phyloP scores from a whole-genome alignment of 2,888 invertebrate species.

The Steinernema scapterisci region DNA sequence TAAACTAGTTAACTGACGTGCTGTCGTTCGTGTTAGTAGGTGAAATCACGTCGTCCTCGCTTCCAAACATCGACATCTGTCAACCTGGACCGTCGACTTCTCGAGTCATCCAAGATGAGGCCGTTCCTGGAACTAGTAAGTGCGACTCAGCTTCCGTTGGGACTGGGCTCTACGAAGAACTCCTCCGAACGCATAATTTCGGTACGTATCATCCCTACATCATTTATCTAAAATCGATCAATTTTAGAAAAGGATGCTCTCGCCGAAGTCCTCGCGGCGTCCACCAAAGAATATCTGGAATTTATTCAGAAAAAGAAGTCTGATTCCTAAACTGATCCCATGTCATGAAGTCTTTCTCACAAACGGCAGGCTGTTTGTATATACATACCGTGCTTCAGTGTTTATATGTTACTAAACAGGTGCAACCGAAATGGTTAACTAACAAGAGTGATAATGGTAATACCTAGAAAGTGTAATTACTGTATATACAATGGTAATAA shows the following conservation, averaged over 20 bases:
- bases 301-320: not conserved
- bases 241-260: not conserved
- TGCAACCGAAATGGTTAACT: no score
- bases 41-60: constrained; percentile 32
- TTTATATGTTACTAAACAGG: no score
- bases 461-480: no score
- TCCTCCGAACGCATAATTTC: not conserved
- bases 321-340: not conserved
- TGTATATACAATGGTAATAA: no score
- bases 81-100: constrained; percentile 13
- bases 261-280: not conserved
- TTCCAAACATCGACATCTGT: constrained; percentile 39
- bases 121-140: not conserved
- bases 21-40: constrained; percentile 1
- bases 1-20: not conserved
- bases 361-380: no score
- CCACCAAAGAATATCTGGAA: constrained; percentile 11
- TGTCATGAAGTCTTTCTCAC: not conserved
- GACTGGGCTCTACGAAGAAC: constrained; percentile 1
- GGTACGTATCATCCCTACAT: not conserved
- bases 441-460: no score
- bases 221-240: not conserved
- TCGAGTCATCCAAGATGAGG: not conserved
- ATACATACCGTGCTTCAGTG: no score
- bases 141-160: no score